Conservation (phyloP, 2,888 invertebrate genomes). For the Rhagonycha fulva region DNA sequence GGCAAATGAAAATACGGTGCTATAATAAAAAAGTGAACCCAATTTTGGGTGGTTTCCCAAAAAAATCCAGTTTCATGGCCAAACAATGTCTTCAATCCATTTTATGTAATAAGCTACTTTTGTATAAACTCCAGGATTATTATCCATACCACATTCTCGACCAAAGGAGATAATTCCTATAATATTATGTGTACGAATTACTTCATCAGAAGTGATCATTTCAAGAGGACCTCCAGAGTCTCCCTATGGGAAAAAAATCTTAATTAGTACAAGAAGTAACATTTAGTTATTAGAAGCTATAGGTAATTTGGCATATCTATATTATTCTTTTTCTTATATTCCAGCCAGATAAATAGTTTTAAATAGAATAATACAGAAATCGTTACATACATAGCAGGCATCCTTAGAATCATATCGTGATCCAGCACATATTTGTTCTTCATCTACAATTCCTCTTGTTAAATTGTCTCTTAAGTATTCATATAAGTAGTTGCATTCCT, state of each 20-base stretch:
- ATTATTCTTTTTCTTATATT: too few species aligned
- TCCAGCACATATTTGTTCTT: slow-evolving; percentile 60
- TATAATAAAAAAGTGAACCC: too few species aligned
- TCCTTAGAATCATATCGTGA: slow-evolving; percentile 51
- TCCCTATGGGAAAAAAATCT: slow-evolving; percentile 53
- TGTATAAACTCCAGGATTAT: slow-evolving; percentile 57
- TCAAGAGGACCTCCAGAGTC: slow-evolving; percentile 67
- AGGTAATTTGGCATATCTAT: too few species aligned
- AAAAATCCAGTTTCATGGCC: too few species aligned
- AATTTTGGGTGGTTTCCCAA: too few species aligned
- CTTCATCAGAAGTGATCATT: slow-evolving; percentile 37
- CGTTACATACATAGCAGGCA: slow-evolving; percentile 54
- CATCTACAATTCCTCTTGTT: slow-evolving; percentile 52
- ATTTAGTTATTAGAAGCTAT: too few species aligned
- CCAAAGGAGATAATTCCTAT: neutral
- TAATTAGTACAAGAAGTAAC: neutral
- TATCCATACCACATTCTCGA: slow-evolving; percentile 50
- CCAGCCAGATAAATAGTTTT: too few species aligned
- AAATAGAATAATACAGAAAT: slow-evolving; percentile 22
- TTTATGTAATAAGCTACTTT: slow-evolving; percentile 55
- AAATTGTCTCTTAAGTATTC: slow-evolving; percentile 43
- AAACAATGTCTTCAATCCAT: slow-evolving; percentile 59
- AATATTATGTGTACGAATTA: slow-evolving; percentile 54
- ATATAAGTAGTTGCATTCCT: slow-evolving; percentile 39
- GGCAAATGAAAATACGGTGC: too few species aligned